Conservation (phyloP, 2,113 vertebrate genomes). For the Gadus macrocephalus region DNA sequence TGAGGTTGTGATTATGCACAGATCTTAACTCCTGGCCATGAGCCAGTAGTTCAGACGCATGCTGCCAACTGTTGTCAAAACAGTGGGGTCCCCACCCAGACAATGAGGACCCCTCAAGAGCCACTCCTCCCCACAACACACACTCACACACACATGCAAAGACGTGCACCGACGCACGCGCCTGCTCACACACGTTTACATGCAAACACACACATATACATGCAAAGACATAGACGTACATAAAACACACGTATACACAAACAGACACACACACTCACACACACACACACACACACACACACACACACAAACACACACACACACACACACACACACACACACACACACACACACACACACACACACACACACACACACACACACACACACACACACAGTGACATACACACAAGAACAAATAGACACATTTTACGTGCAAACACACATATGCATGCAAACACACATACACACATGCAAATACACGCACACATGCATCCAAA, state of each 20-base stretch:
- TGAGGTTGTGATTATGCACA: no score
- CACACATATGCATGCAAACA: no score
- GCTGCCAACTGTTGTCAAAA: constrained; percentile 64
- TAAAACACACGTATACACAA: no score
- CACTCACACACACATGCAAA: background rate
- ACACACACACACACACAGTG: background rate
- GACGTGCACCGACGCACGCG: background rate
- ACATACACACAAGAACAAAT: background rate
- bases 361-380: background rate
- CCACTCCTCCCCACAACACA: constrained; percentile 14
- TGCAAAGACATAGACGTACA: background rate
- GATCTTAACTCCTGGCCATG: no score
- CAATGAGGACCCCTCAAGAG: constrained; percentile 35
- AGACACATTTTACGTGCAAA: no score
- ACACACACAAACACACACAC: background rate
- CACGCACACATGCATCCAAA: no score
- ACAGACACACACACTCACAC: background rate
- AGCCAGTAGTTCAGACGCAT: constrained; percentile 13
- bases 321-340: background rate
- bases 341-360: background rate
- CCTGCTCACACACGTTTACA: background rate
- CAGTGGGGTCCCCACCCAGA: constrained; percentile 33
- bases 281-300: background rate
- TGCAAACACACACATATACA: background rate
- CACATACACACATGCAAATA: no score